Percentiles rank a stretch among this genome's conserved stretches.
Evolutionary conservation across 2,113 vertebrate species (phyloP).

Genomic region (Nyctereutes procyonoides): DNA sequence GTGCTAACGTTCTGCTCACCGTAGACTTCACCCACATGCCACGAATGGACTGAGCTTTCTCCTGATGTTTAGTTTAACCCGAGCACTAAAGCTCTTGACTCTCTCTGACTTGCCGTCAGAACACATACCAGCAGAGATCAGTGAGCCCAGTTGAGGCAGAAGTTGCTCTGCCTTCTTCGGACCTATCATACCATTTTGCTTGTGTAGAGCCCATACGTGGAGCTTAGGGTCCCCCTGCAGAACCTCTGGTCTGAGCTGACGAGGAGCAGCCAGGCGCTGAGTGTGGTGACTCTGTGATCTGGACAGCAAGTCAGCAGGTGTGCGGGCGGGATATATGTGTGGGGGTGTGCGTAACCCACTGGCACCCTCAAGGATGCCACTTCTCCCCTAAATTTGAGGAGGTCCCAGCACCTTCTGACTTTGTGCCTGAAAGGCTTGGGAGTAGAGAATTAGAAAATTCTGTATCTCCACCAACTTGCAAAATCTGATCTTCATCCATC

Average conservation of each 20-base stretch:
- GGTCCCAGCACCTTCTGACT: neutral
- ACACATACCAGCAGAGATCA: neutral
- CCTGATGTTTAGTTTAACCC: neutral
- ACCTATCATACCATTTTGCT: rapidly evolving
- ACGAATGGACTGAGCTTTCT: too few species aligned
- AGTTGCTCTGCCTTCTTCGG: neutral
- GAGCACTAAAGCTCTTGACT: neutral
- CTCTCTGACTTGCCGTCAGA: neutral
- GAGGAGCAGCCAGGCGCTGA: neutral
- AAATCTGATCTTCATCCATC: neutral
- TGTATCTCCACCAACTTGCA: rapidly evolving
- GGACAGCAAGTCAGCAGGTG: neutral
- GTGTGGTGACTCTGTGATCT: neutral
- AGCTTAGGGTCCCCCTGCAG: neutral
- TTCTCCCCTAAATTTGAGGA: neutral
- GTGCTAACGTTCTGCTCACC: neutral
- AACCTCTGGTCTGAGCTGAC: neutral
- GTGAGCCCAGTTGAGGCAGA: neutral
- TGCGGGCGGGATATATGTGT: neutral
- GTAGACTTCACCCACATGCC: neutral
- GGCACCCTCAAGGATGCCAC: neutral
- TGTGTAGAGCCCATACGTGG: neutral
- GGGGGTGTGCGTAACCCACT: too few species aligned
- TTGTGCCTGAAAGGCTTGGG: neutral
- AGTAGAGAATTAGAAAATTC: neutral